Evolutionary conservation across 2,797 vertebrate genomes (phyloP), one percentile per base, ranked within the genome.

Genomic region (Trichosurus vulpecula): DNA sequence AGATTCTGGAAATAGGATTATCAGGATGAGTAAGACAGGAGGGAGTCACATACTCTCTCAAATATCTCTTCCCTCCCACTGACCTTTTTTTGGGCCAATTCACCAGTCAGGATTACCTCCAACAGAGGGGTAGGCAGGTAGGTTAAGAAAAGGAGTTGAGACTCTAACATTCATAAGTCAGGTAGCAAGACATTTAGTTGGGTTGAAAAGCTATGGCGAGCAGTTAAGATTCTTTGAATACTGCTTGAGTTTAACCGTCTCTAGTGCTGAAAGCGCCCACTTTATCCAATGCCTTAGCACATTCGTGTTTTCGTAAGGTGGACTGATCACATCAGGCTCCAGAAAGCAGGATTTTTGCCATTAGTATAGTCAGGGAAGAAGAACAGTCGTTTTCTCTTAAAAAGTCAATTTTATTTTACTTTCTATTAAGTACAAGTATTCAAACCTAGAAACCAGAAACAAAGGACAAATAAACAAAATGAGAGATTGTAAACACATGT

Each of bases 161-260:
- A 94, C 94, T 97, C 8, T 94, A 94, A 94, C 91, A 31, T 92
- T 92, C 91, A 92, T 31, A 92, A 66, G 94, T 91, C 16, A 52
- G 4, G 51, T 91, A 97, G 93, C n/a, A 74, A 25, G 41, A 91
- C 91, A 53, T 95, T 91, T 74, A 6, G 6, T 95, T 51, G 94
- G 35, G 81, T 95, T 94, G 55, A 90, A 95, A 92, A 96, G 52
- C 8, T 91, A 47, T 81, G 87, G 81, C 9, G 61, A 92, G 96
- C 92, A 96, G 54, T 30, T 97, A 53, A 87, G 41, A 3, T 87
- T 87, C 74, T 12, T 87, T 51, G 22, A 87, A 4, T 27, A 35
- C 9, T 87, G 13, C 22, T 51, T 51, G 41, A 12, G 41, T 51
- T 10, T 0, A 87, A 47, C 1, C 1, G 22, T 14, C 22, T 27